phyloP scores from a whole-genome alignment of 1,140 invertebrate species.

The Drosophila santomea region DNA sequence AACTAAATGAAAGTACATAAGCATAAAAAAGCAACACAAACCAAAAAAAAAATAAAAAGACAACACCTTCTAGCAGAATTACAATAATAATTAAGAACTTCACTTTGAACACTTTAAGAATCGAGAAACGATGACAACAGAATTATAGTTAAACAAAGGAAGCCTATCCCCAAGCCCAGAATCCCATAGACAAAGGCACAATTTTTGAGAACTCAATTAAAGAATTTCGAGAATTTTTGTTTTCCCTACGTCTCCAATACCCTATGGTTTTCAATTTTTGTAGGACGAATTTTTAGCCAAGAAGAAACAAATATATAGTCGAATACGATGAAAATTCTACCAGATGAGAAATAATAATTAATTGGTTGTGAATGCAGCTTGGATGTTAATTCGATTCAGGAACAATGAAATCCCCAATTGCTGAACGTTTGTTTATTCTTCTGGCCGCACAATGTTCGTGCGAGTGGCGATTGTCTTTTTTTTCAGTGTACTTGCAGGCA shows the following conservation, averaged over 20 bases:
- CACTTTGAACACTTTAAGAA: conserved; percentile 59
- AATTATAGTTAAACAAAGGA: conserved; percentile 39
- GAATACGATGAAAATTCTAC: conserved; percentile 40
- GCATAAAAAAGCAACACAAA: conserved; percentile 28
- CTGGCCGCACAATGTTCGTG: conserved; percentile 34
- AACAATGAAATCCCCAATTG: conserved; percentile 61
- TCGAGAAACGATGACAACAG: conserved; percentile 17
- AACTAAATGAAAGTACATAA: conserved; percentile 50
- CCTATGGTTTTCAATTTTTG: conserved; percentile 51
- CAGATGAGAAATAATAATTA: conserved; percentile 69
- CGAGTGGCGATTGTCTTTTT: conserved; percentile 33
- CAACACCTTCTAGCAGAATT: conserved; percentile 75
- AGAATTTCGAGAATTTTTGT: conserved; percentile 14
- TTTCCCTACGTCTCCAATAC: conserved; percentile 43
- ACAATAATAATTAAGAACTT: conserved; percentile 76
- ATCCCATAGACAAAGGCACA: conserved; percentile 59
- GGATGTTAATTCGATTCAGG: conserved; percentile 72
- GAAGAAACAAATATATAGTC: conserved; percentile 24
- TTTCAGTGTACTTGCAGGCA: conserved; percentile 38
- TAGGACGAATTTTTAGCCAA: conserved; percentile 33
- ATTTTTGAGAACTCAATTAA: conserved; percentile 49
- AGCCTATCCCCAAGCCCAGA: conserved; percentile 25
- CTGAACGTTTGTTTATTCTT: conserved; percentile 61
- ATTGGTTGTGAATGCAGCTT: conserved; percentile 81
- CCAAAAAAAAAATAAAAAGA: conserved; percentile 45